Base-by-base conservation (phyloP, 2,888 invertebrate species). In the Chesias legatella region DNA sequence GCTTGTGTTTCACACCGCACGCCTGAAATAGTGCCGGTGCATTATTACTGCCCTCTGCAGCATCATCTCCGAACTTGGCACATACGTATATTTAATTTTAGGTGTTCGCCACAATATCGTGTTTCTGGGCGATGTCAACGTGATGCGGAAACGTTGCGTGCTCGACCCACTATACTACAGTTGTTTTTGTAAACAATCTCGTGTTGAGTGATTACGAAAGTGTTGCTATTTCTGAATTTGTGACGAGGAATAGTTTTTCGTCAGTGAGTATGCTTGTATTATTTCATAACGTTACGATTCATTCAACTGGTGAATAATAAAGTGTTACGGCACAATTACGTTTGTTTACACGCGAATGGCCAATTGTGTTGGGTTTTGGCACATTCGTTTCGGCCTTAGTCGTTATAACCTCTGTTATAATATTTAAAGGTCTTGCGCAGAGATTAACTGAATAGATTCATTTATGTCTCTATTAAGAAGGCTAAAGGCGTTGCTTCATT, bases 21-120 rank as follows among this genome's bases (percentile, higher is more conserved):
- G 78, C 68, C 76, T 80, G 80, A 82, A 85, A 80, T 75, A 79
- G 70, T 76, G 43, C 37, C 75, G 75, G 72, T 77, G 69, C 72
- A 66, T 68, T 72, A 82, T 79, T 79, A 78, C 72, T 61, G 57
- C 59, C 63, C 75, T 66, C 57, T 67, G 60, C 66, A 63, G 58
- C 53, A 56, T 58, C 63, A 58, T 60, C 51, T 63, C 56, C 51
- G 54, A 58, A 72, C 65, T 79, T 80, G 79, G 81, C 80, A 76
- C 51, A 42, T 43, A 41, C 24, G 43, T 45, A 53, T 54, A 60
- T 63, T 64, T 57, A 60, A n/a, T 67, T 67, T 68, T 66, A 62
- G 49, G 50, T 51, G 38, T 51, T 41, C 23, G 9, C 36, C 44
- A 33, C 33, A 42, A 43, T 28, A 48, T 45, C 42, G 36, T 35